Evolutionary conservation across 2,888 invertebrate species (phyloP), one percentile per base, ranked within the genome.

Genomic region (Agrochola lychnidis): DNA sequence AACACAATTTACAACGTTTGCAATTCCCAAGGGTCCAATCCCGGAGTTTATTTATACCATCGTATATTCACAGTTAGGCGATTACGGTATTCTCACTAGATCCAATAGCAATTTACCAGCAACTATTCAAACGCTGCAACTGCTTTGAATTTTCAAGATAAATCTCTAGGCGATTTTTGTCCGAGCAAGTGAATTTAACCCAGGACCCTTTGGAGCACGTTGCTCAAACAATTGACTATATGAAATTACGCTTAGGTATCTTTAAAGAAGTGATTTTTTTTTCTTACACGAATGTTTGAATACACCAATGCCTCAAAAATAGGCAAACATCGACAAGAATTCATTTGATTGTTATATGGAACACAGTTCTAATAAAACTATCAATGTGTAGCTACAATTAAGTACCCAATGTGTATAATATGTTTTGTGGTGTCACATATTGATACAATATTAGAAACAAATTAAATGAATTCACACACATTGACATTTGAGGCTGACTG

Each of bases 11-110:
- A 57, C 56, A 56, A 16, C 62, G 81, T 81, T 69, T 66, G 76
- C 56, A 53, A 76, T 56, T 61, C 76, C 59, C 61, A 67, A 76
- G 62, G 57, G 81, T 68, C 75, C 36, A 68, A 75, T 68, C 61
- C 36, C 4, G 14, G 40, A 51, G 61, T 76, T 75, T 70, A 81
- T 79, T 76, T 66, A 81, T 76, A 76, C 42, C 51, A 70, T 48
- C 45, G 57, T 68, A 48, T 63, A 71, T 82, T 68, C 57, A 82
- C 78, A 61, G 82, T 77, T 76, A 70, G 36, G 16, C 42, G 51
- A 66, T 53, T 71, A 77, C 82, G 80, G 77, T 77, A 81, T 77
- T 81, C 68, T 64, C 36, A 67, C 62, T 59, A 59, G 68, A 81
- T 80, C 63, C 40, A 48, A 61, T 25, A 68, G 80, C 48, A 51